These are phyloP conservation scores for Pandemis cinnamomeana DNA, from an alignment of 2,888 invertebrate species.

Conservation along the genomic window DNA sequence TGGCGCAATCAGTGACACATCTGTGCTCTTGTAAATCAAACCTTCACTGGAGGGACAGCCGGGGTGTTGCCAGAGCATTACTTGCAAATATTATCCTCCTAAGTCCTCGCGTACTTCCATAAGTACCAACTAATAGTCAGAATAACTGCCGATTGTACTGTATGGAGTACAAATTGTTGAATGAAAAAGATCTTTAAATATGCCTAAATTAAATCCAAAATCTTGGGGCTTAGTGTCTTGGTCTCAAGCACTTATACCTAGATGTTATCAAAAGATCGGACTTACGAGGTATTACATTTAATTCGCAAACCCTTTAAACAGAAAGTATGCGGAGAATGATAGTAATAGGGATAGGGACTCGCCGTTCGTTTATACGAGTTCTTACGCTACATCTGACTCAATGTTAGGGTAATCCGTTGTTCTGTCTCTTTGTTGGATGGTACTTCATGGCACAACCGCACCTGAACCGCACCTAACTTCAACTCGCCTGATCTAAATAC, in stretches of 20 bases:
- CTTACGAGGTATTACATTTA: too few relatives aligned
- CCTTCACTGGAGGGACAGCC: constrained; percentile 15
- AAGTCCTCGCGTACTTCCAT: too few relatives aligned
- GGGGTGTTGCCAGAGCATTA: neutral
- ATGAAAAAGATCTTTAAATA: too few relatives aligned
- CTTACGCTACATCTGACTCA: too few relatives aligned
- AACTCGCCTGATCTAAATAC: neutral
- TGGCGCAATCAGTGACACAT: constrained; percentile 53
- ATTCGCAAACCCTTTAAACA: neutral
- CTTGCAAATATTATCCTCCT: neutral
- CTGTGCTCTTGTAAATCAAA: constrained; percentile 43
- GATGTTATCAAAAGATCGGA: too few relatives aligned
- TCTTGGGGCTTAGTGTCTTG: too few relatives aligned
- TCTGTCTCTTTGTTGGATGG: neutral
- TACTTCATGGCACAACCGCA: neutral
- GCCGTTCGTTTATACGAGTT: too few relatives aligned
- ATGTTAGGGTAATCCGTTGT: neutral
- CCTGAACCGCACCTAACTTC: neutral
- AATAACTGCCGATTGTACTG: too few relatives aligned
- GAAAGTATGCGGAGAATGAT: neutral
- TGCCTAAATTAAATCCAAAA: too few relatives aligned
- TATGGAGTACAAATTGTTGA: too few relatives aligned
- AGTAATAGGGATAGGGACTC: neutral
- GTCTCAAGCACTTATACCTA: too few relatives aligned
- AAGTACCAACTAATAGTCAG: too few relatives aligned